Base-by-base conservation (phyloP, 2,113 vertebrate genomes). In the Gobius niger region DNA sequence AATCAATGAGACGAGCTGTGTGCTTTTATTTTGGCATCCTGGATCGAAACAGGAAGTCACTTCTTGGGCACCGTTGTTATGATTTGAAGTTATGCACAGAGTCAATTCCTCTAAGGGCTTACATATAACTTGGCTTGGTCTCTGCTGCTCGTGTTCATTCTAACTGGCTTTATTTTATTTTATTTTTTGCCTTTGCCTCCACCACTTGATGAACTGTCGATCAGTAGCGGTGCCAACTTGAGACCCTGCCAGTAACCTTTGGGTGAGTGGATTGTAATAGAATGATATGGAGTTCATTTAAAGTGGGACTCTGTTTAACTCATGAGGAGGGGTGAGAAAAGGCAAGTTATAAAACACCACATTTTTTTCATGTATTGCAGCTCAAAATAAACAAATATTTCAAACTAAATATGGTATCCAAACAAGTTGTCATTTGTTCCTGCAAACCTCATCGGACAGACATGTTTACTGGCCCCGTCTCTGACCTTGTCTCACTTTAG, bases 161-260 rank as follows among this genome's bases (percentile, higher is more conserved):
- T 52, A 63, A 63, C 84, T 65, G 54, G 34, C 40, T 60, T 60
- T 34, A 1, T 34, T 34, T 34, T 34, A 1, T 34, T 34, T 34
- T 2, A 24, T 34, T 34, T 34, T 59, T 60, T 42, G 72, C 56
- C 65, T 69, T 72, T 71, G 67, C 56, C 57, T 70, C 42, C 61
- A 71, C 63, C 69, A 70, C 72, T 73, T 77, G 73, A 86, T 79
- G 50, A 83, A 63, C 67, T 73, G 64, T 67, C 68, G 57, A 56
- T 61, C 60, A 44, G 57, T 50, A 40, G 68, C 46, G 65, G 69
- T 81, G 75, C 63, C 56, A 72, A 71, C 73, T 62, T 67, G 63
- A 77, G 53, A 69, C 49, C 7, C 59, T 47, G 72, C 76, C 78
- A 80, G 54, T 47, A 72, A 63, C 60, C 44, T 46, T 52, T 50